Conservation (phyloP, 2,113 vertebrate genomes). For the Bostrychus sinensis region DNA sequence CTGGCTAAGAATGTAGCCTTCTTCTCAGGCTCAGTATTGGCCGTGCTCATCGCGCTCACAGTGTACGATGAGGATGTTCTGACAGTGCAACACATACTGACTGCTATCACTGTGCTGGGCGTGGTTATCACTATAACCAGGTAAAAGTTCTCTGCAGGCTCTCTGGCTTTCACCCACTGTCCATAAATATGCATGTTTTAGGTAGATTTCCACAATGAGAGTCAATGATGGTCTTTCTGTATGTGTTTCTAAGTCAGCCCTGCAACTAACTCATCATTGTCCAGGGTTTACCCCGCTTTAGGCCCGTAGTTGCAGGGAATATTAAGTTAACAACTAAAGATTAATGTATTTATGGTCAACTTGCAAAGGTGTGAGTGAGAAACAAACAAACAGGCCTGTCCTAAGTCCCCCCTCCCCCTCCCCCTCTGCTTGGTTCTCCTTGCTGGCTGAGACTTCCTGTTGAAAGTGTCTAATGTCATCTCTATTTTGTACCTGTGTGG, state of each 20-base stretch:
- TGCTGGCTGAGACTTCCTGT: not conserved
- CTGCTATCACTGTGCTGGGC: slow-evolving; percentile 93
- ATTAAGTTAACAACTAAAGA: too few relatives aligned
- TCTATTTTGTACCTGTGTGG: slow-evolving; percentile 24
- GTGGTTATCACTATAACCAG: slow-evolving; percentile 93
- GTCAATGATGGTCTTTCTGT: too few relatives aligned
- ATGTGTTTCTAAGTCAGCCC: too few relatives aligned
- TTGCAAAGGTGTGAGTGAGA: too few relatives aligned
- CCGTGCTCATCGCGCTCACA: slow-evolving; percentile 95
- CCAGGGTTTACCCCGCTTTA: too few relatives aligned
- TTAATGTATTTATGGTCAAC: too few relatives aligned
- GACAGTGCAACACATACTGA: slow-evolving; percentile 95
- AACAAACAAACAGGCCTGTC: too few relatives aligned
- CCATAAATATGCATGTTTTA: not conserved
- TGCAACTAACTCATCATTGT: too few relatives aligned
- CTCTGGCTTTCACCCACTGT: not conserved
- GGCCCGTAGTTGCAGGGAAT: too few relatives aligned
- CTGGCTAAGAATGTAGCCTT: slow-evolving; percentile 96
- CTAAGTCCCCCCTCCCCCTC: too few relatives aligned
- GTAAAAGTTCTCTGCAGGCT: slow-evolving; percentile 70
- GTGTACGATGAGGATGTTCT: slow-evolving; percentile 97
- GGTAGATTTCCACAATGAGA: too few relatives aligned
- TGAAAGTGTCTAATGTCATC: not conserved
- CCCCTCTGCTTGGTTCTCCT: too few relatives aligned
- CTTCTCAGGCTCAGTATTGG: slow-evolving; percentile 96